A percentile compares a stretch with the other conserved stretches of the same genome.
Evolutionary conservation across 2,113 vertebrate genomes (phyloP).

Genomic region (Nematolebias whitei): DNA sequence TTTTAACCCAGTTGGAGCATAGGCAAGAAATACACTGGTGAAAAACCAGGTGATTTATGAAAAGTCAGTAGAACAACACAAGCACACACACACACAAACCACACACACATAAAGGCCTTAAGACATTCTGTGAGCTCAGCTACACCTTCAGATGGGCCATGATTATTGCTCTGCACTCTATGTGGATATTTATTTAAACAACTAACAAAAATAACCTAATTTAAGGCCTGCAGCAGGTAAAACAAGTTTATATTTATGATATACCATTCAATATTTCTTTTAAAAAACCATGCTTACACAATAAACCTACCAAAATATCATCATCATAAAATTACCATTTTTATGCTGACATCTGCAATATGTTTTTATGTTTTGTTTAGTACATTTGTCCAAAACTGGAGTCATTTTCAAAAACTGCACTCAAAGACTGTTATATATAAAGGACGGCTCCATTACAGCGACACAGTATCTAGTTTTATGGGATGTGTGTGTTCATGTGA

Average conservation of each 20-base stretch:
- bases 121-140: not conserved
- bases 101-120: not conserved
- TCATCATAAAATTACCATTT: too few species aligned
- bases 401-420: conserved; percentile 2
- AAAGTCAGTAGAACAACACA: conserved; percentile 16
- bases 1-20: conserved; percentile 25
- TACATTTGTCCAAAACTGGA: too few species aligned
- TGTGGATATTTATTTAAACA: not conserved
- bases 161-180: not conserved
- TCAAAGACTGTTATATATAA: not conserved
- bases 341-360: too few species aligned
- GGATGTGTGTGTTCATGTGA: conserved; percentile 8
- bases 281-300: too few species aligned
- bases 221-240: not conserved
- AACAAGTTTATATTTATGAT: too few species aligned
- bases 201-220: not conserved
- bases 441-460: conserved; percentile 18
- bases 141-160: conserved; percentile 11
- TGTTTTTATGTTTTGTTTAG: too few species aligned
- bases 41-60: conserved; percentile 15
- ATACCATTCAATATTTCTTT: too few species aligned
- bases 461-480: conserved; percentile 43
- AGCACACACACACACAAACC: not conserved
- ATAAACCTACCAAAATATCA: too few species aligned
- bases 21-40: conserved; percentile 17